Percentiles rank a stretch among this genome's conserved stretches.
These are phyloP conservation scores for Pygoscelis antarcticus DNA, from an alignment of 2,113 vertebrate genomes.

Conservation along the genomic window DNA sequence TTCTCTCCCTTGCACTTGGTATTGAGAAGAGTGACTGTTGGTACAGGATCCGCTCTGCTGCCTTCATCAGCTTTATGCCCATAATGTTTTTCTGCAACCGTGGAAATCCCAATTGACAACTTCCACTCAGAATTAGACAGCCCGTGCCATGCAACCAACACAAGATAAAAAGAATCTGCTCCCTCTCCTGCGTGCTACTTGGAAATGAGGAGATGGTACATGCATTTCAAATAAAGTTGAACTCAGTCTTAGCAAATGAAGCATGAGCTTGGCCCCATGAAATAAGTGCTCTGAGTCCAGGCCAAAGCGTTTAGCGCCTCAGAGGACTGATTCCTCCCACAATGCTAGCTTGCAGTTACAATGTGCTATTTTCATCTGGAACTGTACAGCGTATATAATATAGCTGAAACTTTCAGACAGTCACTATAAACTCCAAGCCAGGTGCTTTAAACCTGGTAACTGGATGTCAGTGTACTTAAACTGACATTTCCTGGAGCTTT, in stretches of 20 bases:
- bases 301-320: not conserved
- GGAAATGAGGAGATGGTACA: not conserved
- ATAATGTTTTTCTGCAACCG: fast-evolving
- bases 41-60: not conserved
- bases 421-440: not conserved
- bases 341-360: not conserved
- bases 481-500: not conserved
- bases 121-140: not conserved
- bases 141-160: not conserved
- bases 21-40: not conserved
- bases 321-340: not conserved
- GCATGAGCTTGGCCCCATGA: not conserved
- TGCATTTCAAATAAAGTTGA: not conserved
- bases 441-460: not conserved
- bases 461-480: not conserved
- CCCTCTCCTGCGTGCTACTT: not conserved
- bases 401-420: not conserved
- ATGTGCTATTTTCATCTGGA: not conserved
- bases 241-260: not conserved
- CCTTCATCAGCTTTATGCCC: not conserved
- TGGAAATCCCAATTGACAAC: not conserved
- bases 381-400: not conserved
- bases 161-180: not conserved
- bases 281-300: not conserved
- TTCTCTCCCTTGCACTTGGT: not conserved